Conservation (phyloP, 2,797 vertebrate genomes). For the Poecile montanus region DNA sequence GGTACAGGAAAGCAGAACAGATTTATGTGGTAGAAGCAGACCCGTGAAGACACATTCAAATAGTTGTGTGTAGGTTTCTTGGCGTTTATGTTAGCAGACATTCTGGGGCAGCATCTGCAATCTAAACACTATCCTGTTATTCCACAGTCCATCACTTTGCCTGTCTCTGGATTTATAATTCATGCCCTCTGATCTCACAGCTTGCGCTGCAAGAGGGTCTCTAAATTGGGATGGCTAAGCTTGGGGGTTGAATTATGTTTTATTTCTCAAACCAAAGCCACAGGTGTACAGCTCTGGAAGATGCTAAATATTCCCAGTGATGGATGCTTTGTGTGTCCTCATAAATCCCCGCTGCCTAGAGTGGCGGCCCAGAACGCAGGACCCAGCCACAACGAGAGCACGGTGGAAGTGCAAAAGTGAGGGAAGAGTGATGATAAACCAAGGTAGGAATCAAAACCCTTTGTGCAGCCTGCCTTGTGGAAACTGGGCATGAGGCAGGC, state of each 20-base stretch:
- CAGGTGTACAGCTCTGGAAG: slow-evolving; percentile 4
- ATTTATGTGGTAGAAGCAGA: slow-evolving; percentile 55
- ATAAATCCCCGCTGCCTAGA: not conserved
- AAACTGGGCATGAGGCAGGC: not conserved
- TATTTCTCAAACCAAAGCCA: not conserved
- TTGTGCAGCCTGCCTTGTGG: not conserved
- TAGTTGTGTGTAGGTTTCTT: slow-evolving; percentile 30
- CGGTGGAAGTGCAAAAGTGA: not conserved
- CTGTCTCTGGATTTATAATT: slow-evolving; percentile 4
- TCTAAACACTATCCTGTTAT: slow-evolving; percentile 23
- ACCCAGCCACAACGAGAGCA: not conserved
- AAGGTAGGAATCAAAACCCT: not conserved
- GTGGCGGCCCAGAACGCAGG: accelerated
- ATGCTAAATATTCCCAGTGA: not conserved
- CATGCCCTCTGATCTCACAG: not conserved
- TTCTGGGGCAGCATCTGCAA: slow-evolving; percentile 50
- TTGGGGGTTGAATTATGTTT: not conserved
- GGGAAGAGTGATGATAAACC: not conserved
- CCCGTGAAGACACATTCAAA: slow-evolving; percentile 33
- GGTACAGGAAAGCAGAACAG: not conserved
- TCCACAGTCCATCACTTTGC: slow-evolving; percentile 37
- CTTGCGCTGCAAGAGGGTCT: not conserved
- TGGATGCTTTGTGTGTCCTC: accelerated
- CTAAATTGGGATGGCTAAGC: not conserved
- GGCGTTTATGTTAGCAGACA: not conserved